Base-by-base conservation (phyloP, 30 jellyfish, hydroid and myxozoan genomes). In the Cassiopea xamachana region DNA sequence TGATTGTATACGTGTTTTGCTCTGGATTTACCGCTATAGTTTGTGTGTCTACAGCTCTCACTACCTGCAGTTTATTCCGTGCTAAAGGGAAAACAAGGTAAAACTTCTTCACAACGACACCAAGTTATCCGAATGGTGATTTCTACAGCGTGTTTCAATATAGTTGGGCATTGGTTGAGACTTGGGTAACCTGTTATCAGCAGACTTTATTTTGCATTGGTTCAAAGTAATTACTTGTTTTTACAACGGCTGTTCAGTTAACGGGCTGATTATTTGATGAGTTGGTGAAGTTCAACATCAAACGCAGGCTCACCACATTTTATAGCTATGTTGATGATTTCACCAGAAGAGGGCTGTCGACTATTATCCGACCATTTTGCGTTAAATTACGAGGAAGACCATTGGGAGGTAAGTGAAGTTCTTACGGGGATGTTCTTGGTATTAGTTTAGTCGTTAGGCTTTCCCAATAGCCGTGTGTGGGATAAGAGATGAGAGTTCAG, bases 321-420 rank as follows among this genome's bases (percentile, higher is more conserved):
- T 78, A 9, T 48, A 9, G 70, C 47, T 55, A 70, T 84, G 92
- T 68, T 84, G 92, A 84, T 72, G 92, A 61, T 70, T 45, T 84
- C 92, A 18, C 92, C 92, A 44, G 92, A 84, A 46, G 92, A 84
- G 48, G 85, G 92, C 2, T 72, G 83, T 64, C 84, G 92, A 69
- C 85, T 84, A 46, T 73, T 84, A 67, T 84, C 92, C 45, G 80
- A 71, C 55, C 80, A 71, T 39, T 14, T 39, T 10, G n/a, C 80
- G n/a, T 15, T 84, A 17, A 79, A 71, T 69, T 79, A 84, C 7
- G 84, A 84, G 67, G 85, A 55, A n/a, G 92, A 84, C 48, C 92
- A 84, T 5, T 84, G 92, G 92, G 92, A 84, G 92, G 92, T 84
- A 85, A 84, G 92, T 59, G 16, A 44, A 19, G n/a, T 27, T 27